Percentiles rank a stretch among this genome's conserved stretches.
Conservation (phyloP, 2,888 invertebrate genomes). For the Rhagium mordax region DNA sequence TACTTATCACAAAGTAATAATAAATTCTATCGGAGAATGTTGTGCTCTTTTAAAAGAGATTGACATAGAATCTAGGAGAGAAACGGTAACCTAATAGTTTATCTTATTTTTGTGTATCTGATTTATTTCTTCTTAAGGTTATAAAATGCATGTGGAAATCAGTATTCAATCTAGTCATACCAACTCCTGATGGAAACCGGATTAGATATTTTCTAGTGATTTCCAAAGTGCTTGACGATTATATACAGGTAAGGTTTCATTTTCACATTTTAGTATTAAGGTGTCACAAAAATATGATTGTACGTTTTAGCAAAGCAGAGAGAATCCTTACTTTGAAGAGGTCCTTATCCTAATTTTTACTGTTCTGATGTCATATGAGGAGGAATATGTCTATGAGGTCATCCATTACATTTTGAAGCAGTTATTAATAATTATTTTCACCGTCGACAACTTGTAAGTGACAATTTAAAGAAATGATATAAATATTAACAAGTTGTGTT, state of each 20-base stretch:
- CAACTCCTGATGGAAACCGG: slow-evolving; percentile 33
- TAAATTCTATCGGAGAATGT: slow-evolving; percentile 58
- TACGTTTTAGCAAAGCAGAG: slow-evolving; percentile 40
- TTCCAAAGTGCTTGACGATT: slow-evolving; percentile 43
- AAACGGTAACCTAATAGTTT: slow-evolving; percentile 43
- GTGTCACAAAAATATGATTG: too few species aligned
- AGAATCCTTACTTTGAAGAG: slow-evolving; percentile 37
- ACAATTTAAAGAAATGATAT: not conserved
- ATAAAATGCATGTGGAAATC: slow-evolving; percentile 57
- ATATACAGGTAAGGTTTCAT: slow-evolving; percentile 45
- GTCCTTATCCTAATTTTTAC: slow-evolving; percentile 39
- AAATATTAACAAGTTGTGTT: not conserved
- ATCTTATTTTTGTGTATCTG: not conserved
- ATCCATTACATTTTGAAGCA: slow-evolving; percentile 37
- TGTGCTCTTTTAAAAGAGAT: slow-evolving; percentile 53
- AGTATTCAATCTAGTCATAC: slow-evolving; percentile 47
- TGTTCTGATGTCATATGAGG: slow-evolving; percentile 36
- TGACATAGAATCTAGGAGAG: slow-evolving; percentile 43
- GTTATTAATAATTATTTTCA: slow-evolving; percentile 36
- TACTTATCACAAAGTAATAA: slow-evolving; percentile 50
- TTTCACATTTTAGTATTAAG: not conserved
- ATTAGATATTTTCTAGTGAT: slow-evolving; percentile 42
- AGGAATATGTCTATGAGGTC: slow-evolving; percentile 31
- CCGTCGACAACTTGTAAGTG: slow-evolving; percentile 37
- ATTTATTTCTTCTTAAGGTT: slow-evolving; percentile 46